These are phyloP conservation scores for Bujurquina vittata DNA, from an alignment of 2,113 vertebrate genomes.

Conservation along the genomic window DNA sequence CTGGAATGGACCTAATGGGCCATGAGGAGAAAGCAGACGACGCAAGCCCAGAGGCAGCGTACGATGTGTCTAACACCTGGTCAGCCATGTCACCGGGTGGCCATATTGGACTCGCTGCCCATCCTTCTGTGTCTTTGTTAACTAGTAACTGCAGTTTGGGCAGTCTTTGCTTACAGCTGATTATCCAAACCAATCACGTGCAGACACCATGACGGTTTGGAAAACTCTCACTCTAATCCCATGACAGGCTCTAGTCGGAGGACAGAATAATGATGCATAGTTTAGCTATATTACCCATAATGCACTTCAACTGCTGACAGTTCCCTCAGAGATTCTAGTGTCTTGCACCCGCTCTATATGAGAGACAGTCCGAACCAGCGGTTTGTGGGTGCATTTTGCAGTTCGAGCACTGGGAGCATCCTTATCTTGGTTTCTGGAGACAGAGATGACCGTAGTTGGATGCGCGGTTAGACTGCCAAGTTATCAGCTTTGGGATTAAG, in stretches of 20 bases:
- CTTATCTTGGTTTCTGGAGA: not conserved
- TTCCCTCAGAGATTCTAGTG: not conserved
- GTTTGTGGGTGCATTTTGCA: not conserved
- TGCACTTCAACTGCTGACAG: not conserved
- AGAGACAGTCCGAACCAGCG: not conserved
- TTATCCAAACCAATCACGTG: slow-evolving; percentile 10
- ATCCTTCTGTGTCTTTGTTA: slow-evolving; percentile 60
- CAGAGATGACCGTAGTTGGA: not conserved
- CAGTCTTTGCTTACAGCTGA: slow-evolving; percentile 6
- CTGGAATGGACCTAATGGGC: slow-evolving; percentile 68
- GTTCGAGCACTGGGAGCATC: fast-evolving
- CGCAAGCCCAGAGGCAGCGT: slow-evolving; percentile 61
- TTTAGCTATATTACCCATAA: not conserved
- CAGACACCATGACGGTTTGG: not conserved
- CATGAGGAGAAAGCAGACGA: slow-evolving; percentile 66
- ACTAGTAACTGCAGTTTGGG: slow-evolving; percentile 29
- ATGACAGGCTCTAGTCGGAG: not conserved
- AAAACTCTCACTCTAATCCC: too few relatives aligned
- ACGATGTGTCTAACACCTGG: slow-evolving; percentile 71
- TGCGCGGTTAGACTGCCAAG: not conserved
- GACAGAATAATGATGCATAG: not conserved
- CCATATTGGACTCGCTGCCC: slow-evolving; percentile 53
- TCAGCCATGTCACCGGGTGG: slow-evolving; percentile 62
- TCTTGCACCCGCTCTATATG: not conserved
- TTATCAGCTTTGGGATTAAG: not conserved